Evolutionary conservation across 2,888 invertebrate genomes (phyloP).

Genomic region (Ischnura elegans): DNA sequence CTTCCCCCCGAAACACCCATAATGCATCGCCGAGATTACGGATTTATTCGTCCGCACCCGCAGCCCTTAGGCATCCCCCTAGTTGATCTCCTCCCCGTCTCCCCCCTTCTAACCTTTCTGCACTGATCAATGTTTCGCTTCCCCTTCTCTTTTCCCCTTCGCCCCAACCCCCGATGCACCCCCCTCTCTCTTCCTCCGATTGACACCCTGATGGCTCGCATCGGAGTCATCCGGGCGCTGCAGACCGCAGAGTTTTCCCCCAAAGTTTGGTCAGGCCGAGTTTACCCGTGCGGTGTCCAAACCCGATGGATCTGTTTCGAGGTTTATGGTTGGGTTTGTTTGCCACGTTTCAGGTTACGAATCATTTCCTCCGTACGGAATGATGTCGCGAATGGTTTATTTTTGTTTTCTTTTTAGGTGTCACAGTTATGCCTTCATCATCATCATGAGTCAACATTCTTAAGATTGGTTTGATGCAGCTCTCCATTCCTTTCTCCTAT

Average conservation of each 20-base stretch:
- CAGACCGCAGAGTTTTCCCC: not conserved
- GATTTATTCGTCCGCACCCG: slow-evolving; percentile 46
- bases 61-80: not conserved
- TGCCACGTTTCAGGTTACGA: no score
- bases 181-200: not conserved
- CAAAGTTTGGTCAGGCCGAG: not conserved
- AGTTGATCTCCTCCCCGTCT: not conserved
- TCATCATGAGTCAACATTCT: no score
- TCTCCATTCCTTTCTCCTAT: no score
- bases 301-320: no score
- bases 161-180: not conserved
- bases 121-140: not conserved
- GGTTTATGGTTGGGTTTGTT: no score
- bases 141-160: not conserved
- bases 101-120: not conserved
- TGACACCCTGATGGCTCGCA: not conserved
- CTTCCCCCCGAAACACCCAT: not conserved
- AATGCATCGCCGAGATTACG: slow-evolving; percentile 48
- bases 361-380: no score
- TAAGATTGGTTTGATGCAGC: no score
- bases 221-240: not conserved
- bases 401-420: no score
- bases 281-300: not conserved
- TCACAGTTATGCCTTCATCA: no score
- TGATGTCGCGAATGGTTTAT: no score